These are phyloP conservation scores for Cephalotes varians DNA, from an alignment of 2,888 invertebrate species.

Conservation along the genomic window DNA sequence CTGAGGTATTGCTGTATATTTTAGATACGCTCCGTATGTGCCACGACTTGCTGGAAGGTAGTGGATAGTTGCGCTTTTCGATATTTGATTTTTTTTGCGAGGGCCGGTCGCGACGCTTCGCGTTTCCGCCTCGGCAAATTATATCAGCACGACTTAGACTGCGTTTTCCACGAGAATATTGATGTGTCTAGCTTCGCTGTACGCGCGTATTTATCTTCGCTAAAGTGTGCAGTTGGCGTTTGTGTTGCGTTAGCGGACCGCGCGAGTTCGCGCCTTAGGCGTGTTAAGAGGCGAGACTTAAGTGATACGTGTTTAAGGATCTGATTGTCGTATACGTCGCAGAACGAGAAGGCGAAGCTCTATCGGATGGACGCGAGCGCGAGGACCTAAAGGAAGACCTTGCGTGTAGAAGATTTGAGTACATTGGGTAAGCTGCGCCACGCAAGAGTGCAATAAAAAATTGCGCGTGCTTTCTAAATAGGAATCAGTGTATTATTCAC, in stretches of 20 bases:
- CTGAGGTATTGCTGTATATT: background rate
- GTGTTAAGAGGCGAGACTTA: slow-evolving; percentile 12
- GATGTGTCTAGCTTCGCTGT: slow-evolving; percentile 50
- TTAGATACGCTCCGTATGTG: slow-evolving; percentile 21
- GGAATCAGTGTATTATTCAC: too few relatives aligned
- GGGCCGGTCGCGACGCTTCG: background rate
- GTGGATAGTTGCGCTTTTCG: slow-evolving; percentile 24
- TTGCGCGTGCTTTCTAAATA: too few relatives aligned
- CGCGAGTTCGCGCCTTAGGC: slow-evolving; percentile 27
- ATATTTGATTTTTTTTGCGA: slow-evolving; percentile 28
- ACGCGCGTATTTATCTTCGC: slow-evolving; percentile 48
- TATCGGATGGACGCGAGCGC: background rate
- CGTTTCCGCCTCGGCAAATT: background rate
- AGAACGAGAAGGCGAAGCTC: slow-evolving; percentile 32
- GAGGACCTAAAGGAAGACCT: background rate
- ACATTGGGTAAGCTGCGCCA: background rate
- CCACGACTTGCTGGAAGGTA: slow-evolving; percentile 13
- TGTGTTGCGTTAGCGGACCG: slow-evolving; percentile 37
- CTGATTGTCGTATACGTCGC: slow-evolving; percentile 40
- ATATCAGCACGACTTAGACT: slow-evolving; percentile 29
- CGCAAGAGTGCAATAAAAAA: background rate
- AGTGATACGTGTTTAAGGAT: slow-evolving; percentile 46
- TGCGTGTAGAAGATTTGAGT: background rate
- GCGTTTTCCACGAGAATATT: slow-evolving; percentile 29
- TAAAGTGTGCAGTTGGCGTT: slow-evolving; percentile 50